Evolutionary conservation across 2,888 invertebrate genomes (phyloP).

Genomic region (Antheraea assamensis): DNA sequence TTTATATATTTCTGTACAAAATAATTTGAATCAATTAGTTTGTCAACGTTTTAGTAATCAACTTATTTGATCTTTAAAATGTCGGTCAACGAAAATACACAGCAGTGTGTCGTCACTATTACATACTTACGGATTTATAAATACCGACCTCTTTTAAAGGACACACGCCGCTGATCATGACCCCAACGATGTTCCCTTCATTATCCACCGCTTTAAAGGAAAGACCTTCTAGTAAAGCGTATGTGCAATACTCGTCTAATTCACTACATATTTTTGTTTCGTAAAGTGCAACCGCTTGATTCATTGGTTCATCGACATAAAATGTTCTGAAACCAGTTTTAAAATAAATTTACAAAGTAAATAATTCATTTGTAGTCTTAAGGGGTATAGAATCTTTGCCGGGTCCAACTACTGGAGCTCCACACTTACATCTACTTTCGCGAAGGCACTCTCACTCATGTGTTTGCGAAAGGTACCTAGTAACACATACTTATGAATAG

Average conservation of each 20-base stretch:
- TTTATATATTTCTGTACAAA: no score
- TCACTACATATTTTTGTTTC: constrained; percentile 74
- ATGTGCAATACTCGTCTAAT: constrained; percentile 83
- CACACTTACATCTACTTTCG: no score
- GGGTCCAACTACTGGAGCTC: no score
- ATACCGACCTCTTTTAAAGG: constrained; percentile 57
- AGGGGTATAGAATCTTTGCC: no score
- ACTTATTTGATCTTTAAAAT: not conserved
- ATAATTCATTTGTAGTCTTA: no score
- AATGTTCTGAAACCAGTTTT: constrained; percentile 68
- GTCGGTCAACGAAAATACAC: not conserved
- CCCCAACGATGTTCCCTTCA: constrained; percentile 82
- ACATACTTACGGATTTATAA: not conserved
- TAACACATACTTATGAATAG: no score
- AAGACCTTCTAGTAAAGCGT: constrained; percentile 80
- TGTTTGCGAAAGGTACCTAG: no score
- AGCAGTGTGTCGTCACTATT: not conserved
- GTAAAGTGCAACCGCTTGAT: constrained; percentile 77
- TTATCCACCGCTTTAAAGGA: constrained; percentile 84
- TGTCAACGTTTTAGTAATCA: not conserved
- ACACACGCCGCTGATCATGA: constrained; percentile 75
- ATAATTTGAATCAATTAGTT: no score
- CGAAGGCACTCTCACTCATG: no score
- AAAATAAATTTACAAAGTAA: not conserved
- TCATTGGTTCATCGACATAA: constrained; percentile 84